Evolutionary conservation across 2,113 vertebrate genomes (phyloP), one percentile per base, ranked within the genome.

Genomic region (Macquaria ambigua): DNA sequence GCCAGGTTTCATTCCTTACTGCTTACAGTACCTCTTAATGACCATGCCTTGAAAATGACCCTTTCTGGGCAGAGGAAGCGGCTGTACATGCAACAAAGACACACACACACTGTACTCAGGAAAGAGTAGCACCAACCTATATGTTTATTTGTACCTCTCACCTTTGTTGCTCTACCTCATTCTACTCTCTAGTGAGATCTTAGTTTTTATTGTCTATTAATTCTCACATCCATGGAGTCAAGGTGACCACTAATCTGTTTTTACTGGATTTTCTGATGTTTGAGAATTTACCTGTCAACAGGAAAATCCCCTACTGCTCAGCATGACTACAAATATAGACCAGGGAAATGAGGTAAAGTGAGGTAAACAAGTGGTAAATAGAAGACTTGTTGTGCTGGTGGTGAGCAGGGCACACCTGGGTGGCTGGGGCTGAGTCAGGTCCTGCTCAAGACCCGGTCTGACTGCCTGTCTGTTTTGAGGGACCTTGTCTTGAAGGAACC

Each of bases 331-430:
- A 87, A 89, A 91, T 91, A 86, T 82, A 92, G 69, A 75, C 37
- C 16, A 46, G 52, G 86, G 78, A 83, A 87, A 84, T 68, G 81
- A 91, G 88, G 87, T 85, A 82, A 87, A 89, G 55, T 86, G 90
- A 85, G 86, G 90, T 82, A 93, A 94, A 92, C 83, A 92, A 82
- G 80, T 76, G 68, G 80, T 76, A 85, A 87, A 93, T 68, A 90
- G 82, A 83, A 74, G 81, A 77, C 66, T 41, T 68, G 76, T 90
- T 91, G 87, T 92, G 66, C 82, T 21, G 34, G 8, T 48, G 46
- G 68, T 6, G 41, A 86, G 80, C 73, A 8, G 77, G 72, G 77
- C 81, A 84, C 91, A 91, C 88, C 87, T 85, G 87, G 86, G 89
- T 86, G 88, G 79, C 70, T 89, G 68, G 1, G 46, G 55, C 85